Base-by-base conservation (phyloP, 2,888 invertebrate species). In the Ochropleura plecta region DNA sequence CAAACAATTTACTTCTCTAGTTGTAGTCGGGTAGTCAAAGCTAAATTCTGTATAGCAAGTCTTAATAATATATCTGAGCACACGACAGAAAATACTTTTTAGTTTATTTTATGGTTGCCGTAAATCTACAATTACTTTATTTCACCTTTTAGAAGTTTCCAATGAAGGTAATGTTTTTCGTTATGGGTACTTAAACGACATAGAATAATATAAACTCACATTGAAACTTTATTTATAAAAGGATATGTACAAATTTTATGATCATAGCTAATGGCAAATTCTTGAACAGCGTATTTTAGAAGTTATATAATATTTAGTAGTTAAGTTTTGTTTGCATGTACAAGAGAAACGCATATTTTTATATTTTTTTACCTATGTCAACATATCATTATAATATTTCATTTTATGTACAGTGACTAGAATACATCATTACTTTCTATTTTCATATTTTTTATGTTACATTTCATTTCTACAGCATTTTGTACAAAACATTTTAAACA, bases 181-280 rank as follows among this genome's bases (percentile, higher is more conserved):
- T 30, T 30, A 51, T 9, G 57, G 40, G 16, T 16, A 44, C 7
- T 12, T n/a, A 40, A 40, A 57, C 59, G 10, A 18, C 0, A 69
- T 59, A 57, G 65, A 76, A 82, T 49, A 78, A 64, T 49, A 72
- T n/a, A 66, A 65, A 74, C 66, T 81, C 79, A 84, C 86, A 88
- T 86, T 85, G 84, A 81, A 81, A 86, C 78, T 90, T 88, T 90
- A 87, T 86, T 88, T 88, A 90, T 86, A 87, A 88, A 91, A 90
- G 78, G 88, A 90, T 91, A 90, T 91, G 89, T 91, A 91, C 88
- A 91, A 87, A 86, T 72, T 67, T 76, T 86, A 80, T 85, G 84
- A 89, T 84, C 84, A 81, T 84, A 76, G 55, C 74, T 69, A 75
- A 77, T 75, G 65, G 79, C 76, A 55, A 79, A 81, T 79, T 64